Evolutionary conservation across 37 sponge, comb jelly and placozoan species (phyloP), one percentile per base, ranked within the genome.

Genomic region (Mnemiopsis leidyi): DNA sequence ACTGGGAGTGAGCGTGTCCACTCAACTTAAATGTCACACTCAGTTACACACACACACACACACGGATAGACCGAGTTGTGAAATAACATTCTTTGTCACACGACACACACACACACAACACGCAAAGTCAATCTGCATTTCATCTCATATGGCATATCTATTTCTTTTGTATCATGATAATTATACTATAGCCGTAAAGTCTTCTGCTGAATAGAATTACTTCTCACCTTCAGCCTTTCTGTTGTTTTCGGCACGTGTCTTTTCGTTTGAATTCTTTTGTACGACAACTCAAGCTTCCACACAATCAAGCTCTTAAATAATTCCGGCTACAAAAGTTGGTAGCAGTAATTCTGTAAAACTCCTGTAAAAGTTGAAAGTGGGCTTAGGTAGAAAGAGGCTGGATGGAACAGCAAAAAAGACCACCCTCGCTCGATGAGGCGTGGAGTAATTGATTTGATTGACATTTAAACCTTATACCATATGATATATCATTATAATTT

Each of bases 401-500:
- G 30, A 34, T 34, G 26, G 79, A 21, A 20, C 79, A 34, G 79
- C 18, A 77, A 77, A 13, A 77, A 26, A 26, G 79, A 77, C 36
- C n/a, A 0, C 35, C 79, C 26, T 32, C 79, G 0, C 33, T 28
- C 16, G 30, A 34, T 77, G 9, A 31, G 26, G 79, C 26, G 79
- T 32, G 79, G 32, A 77, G 26, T 77, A 48, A 48, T 77, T 26
- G 32, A 77, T 77, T 77, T 77, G 79, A 77, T 77, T 77, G 79
- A 77, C 79, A 77, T 77, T 77, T 34, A 77, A 28, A 28, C 24
- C 32, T 77, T 32, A 77, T 26, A 26, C 79, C 32, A 31, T 31
- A 77, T 28, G 24, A 31, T 77, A 77, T 32, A 16, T 34, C 26
- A 31, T 31, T 32, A 77, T 1, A 31, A 77, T 77, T 5, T 77